Base-by-base conservation (phyloP, 2,797 vertebrate species). In the Salarias fasciatus region DNA sequence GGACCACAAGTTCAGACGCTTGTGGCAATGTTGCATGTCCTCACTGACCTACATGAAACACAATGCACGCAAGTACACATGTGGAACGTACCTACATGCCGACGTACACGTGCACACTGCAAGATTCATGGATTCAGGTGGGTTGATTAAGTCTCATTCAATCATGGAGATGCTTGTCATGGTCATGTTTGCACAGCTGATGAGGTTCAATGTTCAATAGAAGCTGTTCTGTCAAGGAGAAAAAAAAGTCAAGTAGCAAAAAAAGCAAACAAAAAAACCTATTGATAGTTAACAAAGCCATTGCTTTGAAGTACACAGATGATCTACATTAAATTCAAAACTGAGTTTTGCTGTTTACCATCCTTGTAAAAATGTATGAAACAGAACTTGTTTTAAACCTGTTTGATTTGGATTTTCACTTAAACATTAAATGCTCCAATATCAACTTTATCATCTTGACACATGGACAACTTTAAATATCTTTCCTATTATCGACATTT, bases 1-100 rank as follows among this genome's bases (percentile, higher is more conserved):
- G 83, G 63, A 76, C 53, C 79, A 74, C 73, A 77, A 69, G 88
- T 86, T 87, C 63, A 85, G 79, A 63, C 1, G 77, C 87, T 90
- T 54, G 72, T 77, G 82, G 86, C 86, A 7, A 62, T 83, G 75
- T 59, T 79, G 49, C 57, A 33, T 75, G 82, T 87, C 79, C 80
- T 88, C 24, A 61, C 42, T 87, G 85, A 88, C 88, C 85, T 79
- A 82, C 80, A 88, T 85, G 77, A 79, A 63, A 63, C 63, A 48
- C 24, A 59, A 76, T 54, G 62, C 69, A 60, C 49, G 46, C 7
- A 15, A 8, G 56, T 58, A 58, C 11, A 15, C 29, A 44, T 57
- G 57, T 53, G 28, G 37, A 5, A 49, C 61, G 62, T 62, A 59
- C 54, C 24, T 56, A 45, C 33, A 57, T 35, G 18, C 3, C 66